A percentile compares a stretch with the other conserved stretches of the same genome.
Evolutionary conservation across 2,113 vertebrate genomes (phyloP).

Genomic region (Conger conger): DNA sequence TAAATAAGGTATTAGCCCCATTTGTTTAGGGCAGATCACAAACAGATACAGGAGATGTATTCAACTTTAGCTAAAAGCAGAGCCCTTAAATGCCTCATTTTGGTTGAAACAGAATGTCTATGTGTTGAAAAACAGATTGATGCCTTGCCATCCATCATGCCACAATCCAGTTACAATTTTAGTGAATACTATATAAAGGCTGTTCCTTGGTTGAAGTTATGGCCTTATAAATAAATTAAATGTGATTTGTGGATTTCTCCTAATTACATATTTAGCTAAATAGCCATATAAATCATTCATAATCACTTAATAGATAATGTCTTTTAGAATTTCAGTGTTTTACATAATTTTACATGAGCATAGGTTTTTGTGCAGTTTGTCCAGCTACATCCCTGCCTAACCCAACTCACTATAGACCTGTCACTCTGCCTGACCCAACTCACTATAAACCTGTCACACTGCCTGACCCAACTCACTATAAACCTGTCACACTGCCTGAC

Average conservation of each 20-base stretch:
- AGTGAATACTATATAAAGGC: not conserved
- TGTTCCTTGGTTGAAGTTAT: not conserved
- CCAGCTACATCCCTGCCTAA: not conserved
- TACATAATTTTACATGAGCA: too few relatives aligned
- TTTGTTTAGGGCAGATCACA: not conserved
- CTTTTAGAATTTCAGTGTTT: too few relatives aligned
- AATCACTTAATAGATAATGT: too few relatives aligned
- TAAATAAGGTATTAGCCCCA: too few relatives aligned
- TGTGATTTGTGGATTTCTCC: not conserved
- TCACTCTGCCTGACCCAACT: not conserved
- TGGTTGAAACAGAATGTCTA: not conserved
- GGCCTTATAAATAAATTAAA: not conserved
- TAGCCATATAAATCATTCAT: too few relatives aligned
- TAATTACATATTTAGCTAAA: too few relatives aligned
- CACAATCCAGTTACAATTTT: not conserved
- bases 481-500: too few relatives aligned
- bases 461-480: too few relatives aligned
- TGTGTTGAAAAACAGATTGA: not conserved
- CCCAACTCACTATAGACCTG: not conserved
- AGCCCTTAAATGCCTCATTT: not conserved
- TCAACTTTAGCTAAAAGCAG: not conserved
- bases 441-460: not conserved
- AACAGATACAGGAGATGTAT: not conserved
- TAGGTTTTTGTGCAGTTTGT: too few relatives aligned
- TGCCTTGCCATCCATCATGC: not conserved